These are phyloP conservation scores for Ephestia elutella DNA, from an alignment of 1,140 invertebrate species.

Conservation along the genomic window DNA sequence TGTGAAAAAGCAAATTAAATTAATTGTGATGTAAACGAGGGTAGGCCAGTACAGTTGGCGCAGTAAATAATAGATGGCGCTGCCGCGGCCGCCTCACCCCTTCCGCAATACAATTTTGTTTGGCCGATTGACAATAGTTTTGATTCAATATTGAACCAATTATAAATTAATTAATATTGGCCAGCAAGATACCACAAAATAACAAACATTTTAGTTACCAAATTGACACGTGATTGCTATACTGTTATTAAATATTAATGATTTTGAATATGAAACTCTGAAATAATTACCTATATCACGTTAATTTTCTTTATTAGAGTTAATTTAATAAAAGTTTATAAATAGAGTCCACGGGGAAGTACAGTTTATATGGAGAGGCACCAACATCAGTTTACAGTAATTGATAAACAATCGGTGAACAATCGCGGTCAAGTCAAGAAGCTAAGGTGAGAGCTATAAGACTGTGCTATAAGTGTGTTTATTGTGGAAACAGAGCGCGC, in stretches of 20 bases:
- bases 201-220: background rate
- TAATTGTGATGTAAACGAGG: conserved; percentile 68
- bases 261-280: too few relatives aligned
- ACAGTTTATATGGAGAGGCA: too few relatives aligned
- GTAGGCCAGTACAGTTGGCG: conserved; percentile 40
- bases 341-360: too few relatives aligned
- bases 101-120: conserved; percentile 33
- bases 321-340: too few relatives aligned
- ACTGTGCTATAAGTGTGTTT: conserved; percentile 38
- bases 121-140: conserved; percentile 15
- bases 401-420: background rate
- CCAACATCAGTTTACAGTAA: background rate
- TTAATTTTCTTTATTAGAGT: too few relatives aligned
- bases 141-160: conserved; percentile 11
- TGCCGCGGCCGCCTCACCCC: conserved; percentile 30
- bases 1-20: conserved; percentile 70
- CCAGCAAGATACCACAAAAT: background rate
- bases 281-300: too few relatives aligned
- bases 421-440: conserved; percentile 23
- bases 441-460: conserved; percentile 36
- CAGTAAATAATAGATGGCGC: conserved; percentile 51
- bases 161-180: conserved; percentile 22
- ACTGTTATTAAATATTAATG: background rate
- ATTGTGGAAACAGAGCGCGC: conserved; percentile 31
- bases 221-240: background rate